Base-by-base conservation (phyloP, 2,888 invertebrate genomes). In the Drosophila meridionalis region DNA sequence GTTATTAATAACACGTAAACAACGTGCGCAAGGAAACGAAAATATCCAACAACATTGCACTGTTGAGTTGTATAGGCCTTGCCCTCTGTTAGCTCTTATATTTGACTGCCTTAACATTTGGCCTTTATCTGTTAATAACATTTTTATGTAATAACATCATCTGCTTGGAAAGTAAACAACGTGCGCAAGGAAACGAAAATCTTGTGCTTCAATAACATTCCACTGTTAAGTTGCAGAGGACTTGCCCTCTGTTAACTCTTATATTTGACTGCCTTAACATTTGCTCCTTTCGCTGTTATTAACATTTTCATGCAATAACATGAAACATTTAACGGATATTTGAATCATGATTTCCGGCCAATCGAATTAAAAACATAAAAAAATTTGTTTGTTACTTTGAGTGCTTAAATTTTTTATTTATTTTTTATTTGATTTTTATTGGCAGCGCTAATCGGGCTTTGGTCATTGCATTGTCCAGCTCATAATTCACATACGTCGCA, bases 251-350 rank as follows among this genome's bases (percentile, higher is more conserved):
- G 43, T 42, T 42, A 42, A n/a, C 7, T n/a, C 42, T 20, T 20
- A 20, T 20, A 20, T 20, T 20, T 20, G 20, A 20, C 4, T 38
- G 14, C 8, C 8, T 42, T 8, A 9, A 42, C 42, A 6, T 43
- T 43, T n/a, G 42, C n/a, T 20, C 2, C n/a, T 20, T 43, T 43
- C n/a, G 2, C 42, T 43, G 42, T 43, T 43, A 43, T 7, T 20
- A 43, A 20, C n/a, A 20, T 43, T 8, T 42, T 43, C 8, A 43
- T 43, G 42, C 20, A 40, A 14, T 14, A 42, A 40, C 30, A 12
- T 47, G 26, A 30, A 34, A 45, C 14, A 14, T n/a, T 56, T 32
- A 57, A 43, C 43, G 43, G 20, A 32, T 12, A 56, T 57, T 57
- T 57, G 12, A 43, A 57, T 32, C 4, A 11, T 0, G 2, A 28